Evolutionary conservation across 2,113 vertebrate species (phyloP), one percentile per base, ranked within the genome.

Genomic region (Toxostoma redivivum): DNA sequence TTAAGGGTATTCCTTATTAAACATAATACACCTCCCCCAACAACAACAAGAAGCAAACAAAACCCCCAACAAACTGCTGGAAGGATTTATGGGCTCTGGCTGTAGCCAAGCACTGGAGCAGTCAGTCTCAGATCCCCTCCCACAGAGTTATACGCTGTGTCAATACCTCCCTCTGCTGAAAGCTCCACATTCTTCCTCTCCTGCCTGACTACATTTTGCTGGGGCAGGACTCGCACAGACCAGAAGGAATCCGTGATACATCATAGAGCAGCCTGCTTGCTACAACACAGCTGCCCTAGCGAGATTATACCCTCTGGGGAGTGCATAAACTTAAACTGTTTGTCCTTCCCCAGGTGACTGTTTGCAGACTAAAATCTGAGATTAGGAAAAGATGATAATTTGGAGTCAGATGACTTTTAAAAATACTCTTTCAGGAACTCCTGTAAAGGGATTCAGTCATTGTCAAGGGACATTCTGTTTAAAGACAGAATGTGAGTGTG

Each of bases 91-190:
- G 44, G 33, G 51, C 61, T 84, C 90, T 66, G 57, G 62, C 33
- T 60, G 61, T 15, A 72, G 69, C 31, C 35, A 44, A 80, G 78
- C 30, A 8, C 80, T 61, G 80, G 71, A 90, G 38, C 13, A 90
- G 37, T 33, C 73, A 14, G 35, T 35, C 47, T 88, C 28, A 11
- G 37, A 66, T 94, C 62, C 66, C 67, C 85, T 91, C 77, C 82
- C 56, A 45, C 81, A 8, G 57, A 94, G 84, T 94, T 91, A 37
- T 91, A 95, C 15, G 40, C 96, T 92, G 96, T 97, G 96, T 97
- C 96, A 97, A 97, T 97, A 95, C 85, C 97, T 98, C 97, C 97
- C 97, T 98, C 97, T 98, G 94, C 97, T 96, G 97, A 97, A 91
- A 95, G 92, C 91, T 96, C 84, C 56, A 72, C 91, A 96, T 96